Evolutionary conservation across 2,113 vertebrate genomes (phyloP).

Genomic region (Embiotoca jacksoni): DNA sequence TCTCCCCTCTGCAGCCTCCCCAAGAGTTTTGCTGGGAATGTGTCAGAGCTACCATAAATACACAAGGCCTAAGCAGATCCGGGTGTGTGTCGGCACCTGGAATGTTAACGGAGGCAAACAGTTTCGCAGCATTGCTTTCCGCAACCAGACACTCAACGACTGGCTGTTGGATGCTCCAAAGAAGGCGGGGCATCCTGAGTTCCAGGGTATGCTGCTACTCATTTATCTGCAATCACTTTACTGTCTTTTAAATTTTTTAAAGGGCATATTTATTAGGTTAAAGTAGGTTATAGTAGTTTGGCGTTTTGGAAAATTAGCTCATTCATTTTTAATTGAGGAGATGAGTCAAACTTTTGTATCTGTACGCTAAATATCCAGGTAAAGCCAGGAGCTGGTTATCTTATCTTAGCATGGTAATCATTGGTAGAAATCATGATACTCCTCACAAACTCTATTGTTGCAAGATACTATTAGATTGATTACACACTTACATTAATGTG

Average conservation of each 20-base stretch:
- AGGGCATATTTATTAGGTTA: neutral
- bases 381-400: neutral
- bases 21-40: conserved; percentile 95
- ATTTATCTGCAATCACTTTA: no score
- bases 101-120: conserved; percentile 98
- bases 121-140: conserved; percentile 97
- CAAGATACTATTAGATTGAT: neutral
- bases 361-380: neutral
- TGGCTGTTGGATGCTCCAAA: conserved; percentile 96
- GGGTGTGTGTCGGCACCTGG: conserved; percentile 95
- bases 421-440: no score
- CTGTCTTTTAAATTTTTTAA: no score
- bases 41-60: conserved; percentile 97
- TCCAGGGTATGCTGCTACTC: conserved; percentile 87
- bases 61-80: conserved; percentile 91
- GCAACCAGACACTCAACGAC: conserved; percentile 97
- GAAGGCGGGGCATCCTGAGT: conserved; percentile 91
- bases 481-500: accelerated
- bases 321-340: neutral
- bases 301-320: neutral
- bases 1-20: conserved; percentile 86
- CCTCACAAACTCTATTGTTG: no score
- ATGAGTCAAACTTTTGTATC: neutral
- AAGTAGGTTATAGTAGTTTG: neutral
- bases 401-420: neutral